Evolutionary conservation across 2,113 vertebrate genomes (phyloP), one percentile per base, ranked within the genome.

Genomic region (Colius striatus): DNA sequence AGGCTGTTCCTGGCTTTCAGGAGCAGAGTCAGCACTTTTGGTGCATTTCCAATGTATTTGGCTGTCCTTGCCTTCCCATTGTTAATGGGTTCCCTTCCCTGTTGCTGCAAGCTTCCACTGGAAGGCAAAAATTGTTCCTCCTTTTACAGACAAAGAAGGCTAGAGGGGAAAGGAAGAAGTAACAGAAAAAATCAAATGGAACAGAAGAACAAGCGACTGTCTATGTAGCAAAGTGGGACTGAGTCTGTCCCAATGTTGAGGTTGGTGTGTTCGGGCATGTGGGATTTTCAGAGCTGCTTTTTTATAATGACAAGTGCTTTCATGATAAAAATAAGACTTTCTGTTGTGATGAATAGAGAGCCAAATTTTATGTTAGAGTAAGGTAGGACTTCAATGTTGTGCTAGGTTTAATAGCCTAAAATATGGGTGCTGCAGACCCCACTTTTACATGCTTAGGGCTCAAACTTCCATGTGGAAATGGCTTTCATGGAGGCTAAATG

Each of bases 181-280:
- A 25, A 29, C 2, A 23, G 32, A 20, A 38, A 21, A 86, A 66
- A 84, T 14, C 3, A 55, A 47, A 22, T 0, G 6, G n/a, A 57
- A 60, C 12, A 38, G 58, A 76, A 36, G 29, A 43, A 48, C 19
- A 34, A 77, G 34, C 38, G 6, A 8, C 20, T n/a, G 16, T 11
- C 12, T 14, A 0, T 1, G 2, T 12, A 34, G 36, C 25, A 32
- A n/a, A 79, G 23, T 29, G 61, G 19, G 34, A 29, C 1, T 2
- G 21, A 47, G 19, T 26, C 51, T 87, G 17, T 7, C 25, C 53
- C 27, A 32, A 41, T 50, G 26, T 58, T 62, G 2, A 10, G 15
- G 19, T 10, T 51, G 9, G 1, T 58, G 20, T 65, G 19, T 26
- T 54, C 32, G 38, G 45, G 48, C 27, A 19, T 9, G 12, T 12